A percentile compares a stretch with the other conserved stretches of the same genome.
These are phyloP conservation scores for Pagrus major DNA, from an alignment of 2,113 vertebrate species.

Conservation along the genomic window DNA sequence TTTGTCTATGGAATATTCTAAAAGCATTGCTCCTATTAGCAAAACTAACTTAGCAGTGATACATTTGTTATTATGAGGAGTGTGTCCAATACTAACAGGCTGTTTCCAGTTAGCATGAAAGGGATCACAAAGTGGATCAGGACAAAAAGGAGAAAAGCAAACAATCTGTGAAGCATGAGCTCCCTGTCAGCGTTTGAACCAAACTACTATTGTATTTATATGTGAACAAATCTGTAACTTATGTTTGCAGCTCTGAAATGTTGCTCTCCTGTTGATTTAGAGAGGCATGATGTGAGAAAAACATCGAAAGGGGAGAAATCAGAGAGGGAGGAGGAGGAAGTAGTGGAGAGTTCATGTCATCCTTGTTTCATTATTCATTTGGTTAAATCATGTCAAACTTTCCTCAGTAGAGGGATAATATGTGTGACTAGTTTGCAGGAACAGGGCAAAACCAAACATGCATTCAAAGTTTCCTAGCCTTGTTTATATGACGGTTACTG, in stretches of 20 bases:
- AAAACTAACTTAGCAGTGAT: background rate
- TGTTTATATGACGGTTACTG: background rate
- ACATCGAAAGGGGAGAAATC: background rate
- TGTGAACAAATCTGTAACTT: background rate
- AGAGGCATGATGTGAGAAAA: background rate
- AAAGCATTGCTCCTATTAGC: background rate
- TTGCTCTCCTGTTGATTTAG: background rate
- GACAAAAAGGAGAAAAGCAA: slow-evolving; percentile 25
- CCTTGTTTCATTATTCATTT: slow-evolving; percentile 12
- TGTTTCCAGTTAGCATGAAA: background rate
- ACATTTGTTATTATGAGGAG: background rate
- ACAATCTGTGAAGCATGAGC: background rate
- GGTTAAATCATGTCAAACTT: slow-evolving; percentile 3
- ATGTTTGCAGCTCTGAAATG: background rate
- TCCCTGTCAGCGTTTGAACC: slow-evolving; percentile 1
- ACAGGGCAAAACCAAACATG: background rate
- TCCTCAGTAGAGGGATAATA: background rate
- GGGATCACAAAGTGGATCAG: background rate
- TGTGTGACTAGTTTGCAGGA: background rate
- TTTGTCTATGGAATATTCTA: slow-evolving; percentile 11
- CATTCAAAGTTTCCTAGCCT: background rate
- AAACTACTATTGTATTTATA: slow-evolving; percentile 3
- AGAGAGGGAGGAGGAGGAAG: background rate
- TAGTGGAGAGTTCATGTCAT: slow-evolving; percentile 11
- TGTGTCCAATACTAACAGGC: slow-evolving; percentile 8